Evolutionary conservation across 2,888 invertebrate genomes (phyloP).

Genomic region (Anodontia alba): DNA sequence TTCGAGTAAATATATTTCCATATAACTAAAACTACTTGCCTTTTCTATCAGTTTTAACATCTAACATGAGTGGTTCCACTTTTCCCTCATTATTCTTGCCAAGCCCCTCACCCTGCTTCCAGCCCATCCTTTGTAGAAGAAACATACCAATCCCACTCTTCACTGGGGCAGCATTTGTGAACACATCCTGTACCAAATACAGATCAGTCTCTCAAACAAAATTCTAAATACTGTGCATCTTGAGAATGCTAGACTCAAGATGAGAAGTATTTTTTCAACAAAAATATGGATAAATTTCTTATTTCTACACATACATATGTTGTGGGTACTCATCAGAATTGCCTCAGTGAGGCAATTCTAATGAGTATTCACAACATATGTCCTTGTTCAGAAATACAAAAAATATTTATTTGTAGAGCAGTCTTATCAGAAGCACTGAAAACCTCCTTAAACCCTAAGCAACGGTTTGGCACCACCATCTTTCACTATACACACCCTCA

Average conservation of each 20-base stretch:
- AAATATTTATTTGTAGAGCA: no score
- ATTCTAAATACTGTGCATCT: neutral
- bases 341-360: no score
- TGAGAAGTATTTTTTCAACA: neutral
- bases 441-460: no score
- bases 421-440: no score
- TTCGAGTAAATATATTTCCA: no score
- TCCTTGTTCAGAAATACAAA: no score
- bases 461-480: no score
- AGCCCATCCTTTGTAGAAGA: conserved; percentile 99
- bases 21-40: no score
- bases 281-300: neutral
- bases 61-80: conserved; percentile 94
- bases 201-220: neutral
- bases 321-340: no score
- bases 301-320: no score
- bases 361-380: no score
- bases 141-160: conserved; percentile 98
- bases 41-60: conserved; percentile 98
- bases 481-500: no score
- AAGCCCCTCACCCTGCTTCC: conserved; percentile 98
- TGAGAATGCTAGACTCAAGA: conserved; percentile 8
- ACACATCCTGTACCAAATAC: conserved; percentile 90
- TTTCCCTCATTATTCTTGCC: conserved; percentile 98
- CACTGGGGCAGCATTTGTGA: conserved; percentile 95